These are phyloP conservation scores for Drosophila ercepeae DNA, from an alignment of 1,140 invertebrate genomes.

Conservation along the genomic window DNA sequence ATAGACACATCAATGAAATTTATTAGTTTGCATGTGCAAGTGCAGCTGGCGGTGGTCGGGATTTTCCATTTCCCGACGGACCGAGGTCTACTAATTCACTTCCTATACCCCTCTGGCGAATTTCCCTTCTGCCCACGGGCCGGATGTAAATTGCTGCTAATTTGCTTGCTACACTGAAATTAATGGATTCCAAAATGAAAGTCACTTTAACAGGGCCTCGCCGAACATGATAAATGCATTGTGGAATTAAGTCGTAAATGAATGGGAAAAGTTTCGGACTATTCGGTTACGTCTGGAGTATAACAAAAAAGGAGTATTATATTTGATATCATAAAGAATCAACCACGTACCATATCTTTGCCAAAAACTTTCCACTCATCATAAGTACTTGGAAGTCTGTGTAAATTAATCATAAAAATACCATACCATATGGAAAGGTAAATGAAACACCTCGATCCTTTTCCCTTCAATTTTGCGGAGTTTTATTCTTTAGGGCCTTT, in stretches of 20 bases:
- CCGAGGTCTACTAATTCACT: slow-evolving; percentile 48
- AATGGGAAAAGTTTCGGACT: neutral
- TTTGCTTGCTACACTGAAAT: slow-evolving; percentile 51
- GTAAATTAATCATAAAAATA: neutral
- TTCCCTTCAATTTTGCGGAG: slow-evolving; percentile 9
- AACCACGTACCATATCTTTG: no score
- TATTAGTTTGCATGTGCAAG: slow-evolving; percentile 83
- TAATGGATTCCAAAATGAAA: slow-evolving; percentile 48
- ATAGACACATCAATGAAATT: slow-evolving; percentile 83
- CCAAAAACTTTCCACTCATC: neutral
- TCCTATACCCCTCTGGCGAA: slow-evolving; percentile 11
- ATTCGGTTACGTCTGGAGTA: no score
- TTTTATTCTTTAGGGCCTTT: slow-evolving; percentile 29
- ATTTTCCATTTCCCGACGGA: slow-evolving; percentile 67
- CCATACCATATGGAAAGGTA: slow-evolving; percentile 4
- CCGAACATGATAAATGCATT: slow-evolving; percentile 28
- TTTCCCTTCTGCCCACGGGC: slow-evolving; percentile 7
- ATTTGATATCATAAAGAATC: no score
- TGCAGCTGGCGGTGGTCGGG: slow-evolving; percentile 59
- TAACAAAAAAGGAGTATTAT: no score
- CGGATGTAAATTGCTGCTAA: slow-evolving; percentile 72
- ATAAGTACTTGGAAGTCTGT: neutral
- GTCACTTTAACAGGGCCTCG: slow-evolving; percentile 2
- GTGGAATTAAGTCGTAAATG: neutral
- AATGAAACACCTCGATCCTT: slow-evolving; percentile 18